Conservation (phyloP, 2,797 vertebrate species). For the Alcedo quadribrachys region DNA sequence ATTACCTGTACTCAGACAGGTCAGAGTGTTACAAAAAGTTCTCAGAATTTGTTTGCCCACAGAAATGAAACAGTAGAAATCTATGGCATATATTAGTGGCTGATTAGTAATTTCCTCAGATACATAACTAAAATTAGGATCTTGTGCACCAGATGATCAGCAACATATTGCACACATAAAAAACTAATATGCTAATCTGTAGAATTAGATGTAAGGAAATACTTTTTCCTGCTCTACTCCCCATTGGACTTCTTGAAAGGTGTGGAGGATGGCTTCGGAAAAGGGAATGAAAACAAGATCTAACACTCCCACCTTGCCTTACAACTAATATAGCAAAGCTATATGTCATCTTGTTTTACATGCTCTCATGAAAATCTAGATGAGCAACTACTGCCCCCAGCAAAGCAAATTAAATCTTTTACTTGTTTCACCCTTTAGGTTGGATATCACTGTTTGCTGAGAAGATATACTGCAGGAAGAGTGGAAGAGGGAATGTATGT, state of each 20-base stretch:
- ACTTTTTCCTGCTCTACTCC: neutral
- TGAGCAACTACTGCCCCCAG: neutral
- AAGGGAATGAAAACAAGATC: neutral
- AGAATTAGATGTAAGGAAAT: constrained; percentile 21
- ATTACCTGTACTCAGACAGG: neutral
- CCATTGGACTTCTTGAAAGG: neutral
- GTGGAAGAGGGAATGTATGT: neutral
- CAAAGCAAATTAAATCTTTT: neutral
- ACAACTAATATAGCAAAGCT: neutral
- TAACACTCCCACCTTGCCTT: neutral
- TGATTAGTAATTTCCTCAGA: neutral
- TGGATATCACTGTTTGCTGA: neutral
- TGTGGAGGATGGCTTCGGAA: neutral
- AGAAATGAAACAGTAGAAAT: neutral
- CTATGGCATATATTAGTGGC: neutral
- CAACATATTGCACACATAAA: neutral
- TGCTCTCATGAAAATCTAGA: neutral
- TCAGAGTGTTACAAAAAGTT: neutral
- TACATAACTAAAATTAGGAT: constrained; percentile 3
- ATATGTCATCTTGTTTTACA: neutral
- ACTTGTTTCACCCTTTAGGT: neutral
- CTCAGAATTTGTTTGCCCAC: neutral
- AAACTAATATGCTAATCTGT: neutral
- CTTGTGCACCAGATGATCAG: neutral
- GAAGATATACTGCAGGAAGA: neutral